A percentile compares a stretch with the other conserved stretches of the same genome.
Conservation (phyloP, 2,888 invertebrate genomes). For the Pyralis farinalis region DNA sequence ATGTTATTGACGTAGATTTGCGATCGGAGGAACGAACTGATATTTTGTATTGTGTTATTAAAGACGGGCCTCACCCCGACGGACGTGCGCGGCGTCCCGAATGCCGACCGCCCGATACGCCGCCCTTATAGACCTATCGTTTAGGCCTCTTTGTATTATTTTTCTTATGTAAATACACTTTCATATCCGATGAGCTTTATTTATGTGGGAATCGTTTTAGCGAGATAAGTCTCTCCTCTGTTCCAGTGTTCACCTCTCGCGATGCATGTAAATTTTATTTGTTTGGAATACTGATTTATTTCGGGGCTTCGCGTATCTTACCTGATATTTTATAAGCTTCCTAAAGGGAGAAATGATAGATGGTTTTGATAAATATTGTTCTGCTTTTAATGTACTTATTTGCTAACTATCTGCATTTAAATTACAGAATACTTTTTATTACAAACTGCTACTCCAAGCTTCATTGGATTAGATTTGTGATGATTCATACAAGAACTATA, state of each 20-base stretch:
- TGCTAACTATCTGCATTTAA: too few species aligned
- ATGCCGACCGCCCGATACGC: constrained; percentile 49
- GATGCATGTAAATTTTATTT: constrained; percentile 66
- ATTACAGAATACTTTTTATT: too few species aligned
- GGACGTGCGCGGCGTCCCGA: constrained; percentile 68
- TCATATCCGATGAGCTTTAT: constrained; percentile 81
- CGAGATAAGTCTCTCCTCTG: constrained; percentile 74
- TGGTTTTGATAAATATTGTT: constrained; percentile 7
- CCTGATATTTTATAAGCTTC: constrained; percentile 19
- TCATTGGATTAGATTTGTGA: too few species aligned
- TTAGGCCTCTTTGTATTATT: constrained; percentile 77
- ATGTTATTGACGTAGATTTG: constrained; percentile 81
- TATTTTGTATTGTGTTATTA: constrained; percentile 81
- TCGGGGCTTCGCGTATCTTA: constrained; percentile 29
- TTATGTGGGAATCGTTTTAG: constrained; percentile 81
- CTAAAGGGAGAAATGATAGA: constrained; percentile 9
- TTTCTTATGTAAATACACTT: constrained; percentile 80
- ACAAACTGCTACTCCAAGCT: too few species aligned
- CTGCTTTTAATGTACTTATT: constrained; percentile 7
- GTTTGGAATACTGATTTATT: constrained; percentile 63
- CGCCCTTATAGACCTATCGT: constrained; percentile 75
- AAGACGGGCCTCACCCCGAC: constrained; percentile 58
- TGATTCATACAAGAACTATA: too few species aligned
- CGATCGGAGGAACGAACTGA: constrained; percentile 81
- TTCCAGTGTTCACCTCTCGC: constrained; percentile 65